Evolutionary conservation across 2,888 invertebrate species (phyloP), one percentile per base, ranked within the genome.

Genomic region (Brenthis daphne): DNA sequence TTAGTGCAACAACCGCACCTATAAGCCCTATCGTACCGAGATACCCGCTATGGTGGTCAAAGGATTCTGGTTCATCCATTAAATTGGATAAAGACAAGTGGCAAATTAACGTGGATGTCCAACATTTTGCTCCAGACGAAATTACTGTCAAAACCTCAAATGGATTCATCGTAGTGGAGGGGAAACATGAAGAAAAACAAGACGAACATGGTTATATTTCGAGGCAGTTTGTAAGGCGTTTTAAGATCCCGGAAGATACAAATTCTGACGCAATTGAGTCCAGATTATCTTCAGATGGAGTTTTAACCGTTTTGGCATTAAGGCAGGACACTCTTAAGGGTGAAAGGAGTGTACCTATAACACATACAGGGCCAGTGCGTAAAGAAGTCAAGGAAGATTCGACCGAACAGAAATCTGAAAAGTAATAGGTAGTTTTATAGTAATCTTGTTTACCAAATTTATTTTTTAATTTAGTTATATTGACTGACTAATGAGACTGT

Each of bases 61-160:
- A 78, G 63, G 93, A 89, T 74, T 85, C 90, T 6, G 90, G 87
- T 0, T 94, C 93, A 1, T 88, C 90, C 13, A 91, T 95, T 69
- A 89, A 92, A 64, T 80, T 84, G 16, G 93, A 94, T 73, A 91
- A 93, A 13, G 93, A 94, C 73, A 93, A 89, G 58, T 96, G 95
- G 84, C 95, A 95, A 78, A 94, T 96, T 48, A 94, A 94, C 76
- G 88, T 97, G 71, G 96, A 97, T 77, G 96, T 97, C 0, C 95
- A 96, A 71, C 96, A 96, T 76, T 97, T 96, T 77, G 90, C 94
- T 6, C 97, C 97, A 0, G 94, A 95, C 55, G 97, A 97, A 85
- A 94, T 97, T 47, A 93, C 94, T 0, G 96, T 97, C 0, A 97
- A 96, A 83, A 95, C 95, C 0, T 92, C 94, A 0, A 95, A 96